Evolutionary conservation across 2,797 vertebrate genomes (phyloP), one percentile per base, ranked within the genome.

Genomic region (Enteromius paludinosus): DNA sequence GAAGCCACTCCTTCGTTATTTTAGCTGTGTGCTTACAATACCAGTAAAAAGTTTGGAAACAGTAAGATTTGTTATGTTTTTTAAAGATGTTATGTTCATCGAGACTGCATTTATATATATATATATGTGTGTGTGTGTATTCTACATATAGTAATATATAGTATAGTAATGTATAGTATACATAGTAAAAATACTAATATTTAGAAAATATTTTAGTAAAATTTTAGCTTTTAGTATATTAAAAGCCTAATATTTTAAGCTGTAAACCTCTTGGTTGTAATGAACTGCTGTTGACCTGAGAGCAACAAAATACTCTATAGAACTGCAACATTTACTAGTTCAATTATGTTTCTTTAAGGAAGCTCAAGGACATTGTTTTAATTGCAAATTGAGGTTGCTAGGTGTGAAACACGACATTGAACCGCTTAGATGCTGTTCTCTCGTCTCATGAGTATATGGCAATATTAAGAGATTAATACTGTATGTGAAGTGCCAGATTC

Each of bases 341-440:
- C 69, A 64, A 35, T 10, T 23, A 17, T 1, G 0, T 45, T 23
- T 23, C 33, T 62, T 6, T 33, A 43, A 45, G 59, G 25, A 33
- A 66, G 72, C 47, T 66, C 81, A 59, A 76, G 47, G 47, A 75
- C 71, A 68, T 10, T 8, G 28, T 65, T 82, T 83, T 84, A 79
- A 84, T 84, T 83, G 38, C 54, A 83, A 78, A 77, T 49, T 61
- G 54, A 35, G 52, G 65, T 70, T 17, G 1, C 56, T 61, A 47
- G 54, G 75, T 78, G 65, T n/a, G 41, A 83, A 83, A 52, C 62
- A 47, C 9, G 20, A 45, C 61, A 75, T 12, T 68, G 77, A 56
- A 56, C 30, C 2, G 30, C 14, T 79, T n/a, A 14, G 43, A 78
- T n/a, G 23, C 25, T 69, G 47, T 54, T 69, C 64, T 69, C 18